These are phyloP conservation scores for Entosphenus tridentatus DNA, from an alignment of 2,113 vertebrate species.

Conservation along the genomic window DNA sequence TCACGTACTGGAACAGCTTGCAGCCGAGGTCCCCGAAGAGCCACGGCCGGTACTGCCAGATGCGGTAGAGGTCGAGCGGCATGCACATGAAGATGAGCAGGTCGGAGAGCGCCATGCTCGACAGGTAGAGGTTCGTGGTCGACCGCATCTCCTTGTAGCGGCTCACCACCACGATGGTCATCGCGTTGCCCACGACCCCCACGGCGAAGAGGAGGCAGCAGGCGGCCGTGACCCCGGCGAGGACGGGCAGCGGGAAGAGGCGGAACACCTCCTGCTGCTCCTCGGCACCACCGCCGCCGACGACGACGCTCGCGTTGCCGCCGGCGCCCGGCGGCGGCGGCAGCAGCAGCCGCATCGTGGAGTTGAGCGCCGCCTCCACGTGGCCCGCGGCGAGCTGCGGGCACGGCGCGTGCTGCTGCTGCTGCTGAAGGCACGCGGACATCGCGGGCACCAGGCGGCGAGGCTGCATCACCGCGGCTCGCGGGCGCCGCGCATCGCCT, in stretches of 20 bases:
- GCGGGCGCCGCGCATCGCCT: no score
- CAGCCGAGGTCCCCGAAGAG: slow-evolving; percentile 39
- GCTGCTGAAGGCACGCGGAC: no score
- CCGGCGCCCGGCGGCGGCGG: no score
- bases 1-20: slow-evolving; percentile 31
- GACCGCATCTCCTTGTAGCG: slow-evolving; percentile 31
- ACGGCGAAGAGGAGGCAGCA: slow-evolving; percentile 26
- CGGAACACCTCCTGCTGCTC: no score
- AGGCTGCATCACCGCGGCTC: no score
- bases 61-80: slow-evolving; percentile 46
- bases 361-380: no score
- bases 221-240: slow-evolving; percentile 22
- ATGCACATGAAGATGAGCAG: slow-evolving; percentile 38
- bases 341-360: no score
- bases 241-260: slow-evolving; percentile 11
- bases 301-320: no score
- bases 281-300: no score
- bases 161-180: slow-evolving; percentile 36
- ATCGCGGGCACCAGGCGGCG: no score
- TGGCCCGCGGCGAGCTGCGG: no score
- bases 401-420: no score
- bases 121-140: slow-evolving; percentile 37
- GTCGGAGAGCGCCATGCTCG: slow-evolving; percentile 38
- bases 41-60: slow-evolving; percentile 53
- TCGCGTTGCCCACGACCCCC: slow-evolving; percentile 26